Percentiles rank a stretch among this genome's conserved stretches.
Evolutionary conservation across 2,113 vertebrate species (phyloP).

Genomic region (Phocoena phocoena): DNA sequence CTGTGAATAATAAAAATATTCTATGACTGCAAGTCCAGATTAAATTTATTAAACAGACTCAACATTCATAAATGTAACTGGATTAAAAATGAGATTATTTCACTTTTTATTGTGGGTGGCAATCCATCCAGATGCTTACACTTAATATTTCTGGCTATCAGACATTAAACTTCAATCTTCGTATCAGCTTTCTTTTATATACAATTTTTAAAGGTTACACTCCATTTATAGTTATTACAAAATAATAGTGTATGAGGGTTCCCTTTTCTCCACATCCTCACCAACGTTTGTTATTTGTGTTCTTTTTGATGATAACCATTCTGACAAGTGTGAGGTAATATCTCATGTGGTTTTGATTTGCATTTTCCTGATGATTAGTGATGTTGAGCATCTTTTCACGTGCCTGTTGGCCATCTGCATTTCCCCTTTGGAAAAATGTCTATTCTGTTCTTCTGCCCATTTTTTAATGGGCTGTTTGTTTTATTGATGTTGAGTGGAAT

Average conservation of each 20-base stretch:
- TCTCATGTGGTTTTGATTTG: not conserved
- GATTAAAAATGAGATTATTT: not conserved
- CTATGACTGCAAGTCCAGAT: not conserved
- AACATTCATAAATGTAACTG: not conserved
- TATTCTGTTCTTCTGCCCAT: not conserved
- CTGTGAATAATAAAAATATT: not conserved
- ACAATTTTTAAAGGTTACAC: not conserved
- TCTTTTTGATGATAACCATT: not conserved
- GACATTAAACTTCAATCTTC: not conserved
- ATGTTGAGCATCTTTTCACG: not conserved
- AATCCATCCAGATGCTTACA: not conserved
- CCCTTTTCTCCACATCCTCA: not conserved
- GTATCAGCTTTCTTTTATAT: not conserved
- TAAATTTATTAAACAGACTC: not conserved
- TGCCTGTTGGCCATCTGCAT: not conserved
- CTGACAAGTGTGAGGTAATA: not conserved
- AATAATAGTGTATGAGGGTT: not conserved
- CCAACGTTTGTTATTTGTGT: not conserved
- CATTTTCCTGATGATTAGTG: not conserved
- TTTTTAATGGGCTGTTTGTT: not conserved
- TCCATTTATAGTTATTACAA: not conserved
- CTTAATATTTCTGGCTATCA: not conserved
- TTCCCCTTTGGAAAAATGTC: not conserved
- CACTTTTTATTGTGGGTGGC: not conserved
- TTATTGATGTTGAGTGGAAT: not conserved